Base-by-base conservation (phyloP, 2,888 invertebrate species). In the Pollenia angustigena region DNA sequence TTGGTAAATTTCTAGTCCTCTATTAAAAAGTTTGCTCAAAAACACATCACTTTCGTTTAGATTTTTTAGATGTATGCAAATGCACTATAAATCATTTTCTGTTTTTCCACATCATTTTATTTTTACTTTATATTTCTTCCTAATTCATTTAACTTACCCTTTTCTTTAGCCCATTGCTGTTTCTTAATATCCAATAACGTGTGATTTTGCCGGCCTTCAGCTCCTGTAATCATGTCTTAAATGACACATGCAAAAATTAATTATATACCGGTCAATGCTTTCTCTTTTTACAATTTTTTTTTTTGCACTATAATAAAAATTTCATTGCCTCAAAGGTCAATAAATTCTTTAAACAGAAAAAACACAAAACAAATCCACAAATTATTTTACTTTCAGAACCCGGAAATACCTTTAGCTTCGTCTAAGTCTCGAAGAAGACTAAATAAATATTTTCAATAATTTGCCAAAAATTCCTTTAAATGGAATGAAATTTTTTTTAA, bases 91-190 rank as follows among this genome's bases (percentile, higher is more conserved):
- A 6, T 32, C 0, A 32, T 32, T 32, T 32, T 32, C 32, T 6
- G 32, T 32, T 32, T 32, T 32, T 32, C 32, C 32, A 32, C 6
- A 6, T 32, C 0, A 32, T 6, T 32, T 32, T 1, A 32, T 32
- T 32, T 32, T 32, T 32, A 32, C 32, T 12, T 10, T 18, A 12
- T 72, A 54, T 40, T 78, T 50, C 42, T 7, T n/a, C 50, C 18
- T 18, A 32, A 32, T 14, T 18, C 1, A 50, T 74, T 18, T 40
- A 9, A 52, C 93, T 91, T 94, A 98, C 98, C 98, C 95, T 96
- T 95, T 94, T 98, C 98, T 93, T 95, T 96, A 90, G 97, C 98
- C 98, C 98, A 98, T 95, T 98, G 98, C 91, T 96, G 95, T 93
- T 96, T 96, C 94, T 98, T 98, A 94, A 97, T 96, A 94, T 98